Conservation (phyloP, 2,113 vertebrate genomes). For the Ptilorrhoa leucosticta region DNA sequence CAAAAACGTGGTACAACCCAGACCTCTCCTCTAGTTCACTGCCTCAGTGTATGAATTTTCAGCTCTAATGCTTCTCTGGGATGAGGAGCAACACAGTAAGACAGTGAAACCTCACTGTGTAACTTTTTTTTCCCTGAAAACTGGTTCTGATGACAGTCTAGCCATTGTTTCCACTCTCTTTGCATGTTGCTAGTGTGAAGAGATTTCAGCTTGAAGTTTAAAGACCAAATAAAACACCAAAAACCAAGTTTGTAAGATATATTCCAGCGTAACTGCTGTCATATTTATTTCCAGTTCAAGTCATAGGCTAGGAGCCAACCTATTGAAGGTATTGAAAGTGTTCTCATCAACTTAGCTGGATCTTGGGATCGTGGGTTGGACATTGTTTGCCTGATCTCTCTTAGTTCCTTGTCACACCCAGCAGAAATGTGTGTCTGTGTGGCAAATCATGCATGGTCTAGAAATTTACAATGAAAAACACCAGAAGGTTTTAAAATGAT, state of each 20-base stretch:
- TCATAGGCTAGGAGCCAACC: not conserved
- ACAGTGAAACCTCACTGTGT: not conserved
- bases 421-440: not conserved
- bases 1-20: not conserved
- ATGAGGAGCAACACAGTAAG: not conserved
- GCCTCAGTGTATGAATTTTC: not conserved
- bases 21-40: not conserved
- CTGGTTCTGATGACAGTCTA: not conserved
- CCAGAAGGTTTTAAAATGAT: not conserved
- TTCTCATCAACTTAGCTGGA: not conserved
- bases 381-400: not conserved
- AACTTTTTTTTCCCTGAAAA: not conserved
- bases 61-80: not conserved
- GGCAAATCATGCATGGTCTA: not conserved
- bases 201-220: not conserved
- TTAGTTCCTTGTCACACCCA: not conserved
- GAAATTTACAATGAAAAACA: not conserved
- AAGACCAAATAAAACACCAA: not conserved
- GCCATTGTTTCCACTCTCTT: not conserved
- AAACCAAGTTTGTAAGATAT: not conserved
- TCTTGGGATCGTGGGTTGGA: not conserved
- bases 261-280: accelerated
- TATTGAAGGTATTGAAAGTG: not conserved
- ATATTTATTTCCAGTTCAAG: not conserved
- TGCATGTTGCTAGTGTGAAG: not conserved